Evolutionary conservation across 1,140 invertebrate species (phyloP).

Genomic region (Alviniconcha marisindica): DNA sequence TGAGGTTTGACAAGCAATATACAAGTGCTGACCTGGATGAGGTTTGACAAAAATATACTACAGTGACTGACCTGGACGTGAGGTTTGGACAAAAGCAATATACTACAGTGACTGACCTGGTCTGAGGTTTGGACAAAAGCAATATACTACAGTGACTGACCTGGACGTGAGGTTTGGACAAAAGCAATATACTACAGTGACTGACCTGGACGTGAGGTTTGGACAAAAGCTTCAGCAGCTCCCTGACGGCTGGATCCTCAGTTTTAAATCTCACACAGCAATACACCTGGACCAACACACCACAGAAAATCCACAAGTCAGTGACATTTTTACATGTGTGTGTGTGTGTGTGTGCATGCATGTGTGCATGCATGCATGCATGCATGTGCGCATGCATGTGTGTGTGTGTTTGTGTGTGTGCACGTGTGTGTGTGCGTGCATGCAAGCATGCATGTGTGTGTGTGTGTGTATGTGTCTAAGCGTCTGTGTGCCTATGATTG

Average conservation of each 20-base stretch:
- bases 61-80: neutral
- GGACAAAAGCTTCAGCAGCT: conserved; percentile 61
- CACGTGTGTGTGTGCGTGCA: conserved; percentile 31
- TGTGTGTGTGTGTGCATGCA: too few species aligned
- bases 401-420: neutral
- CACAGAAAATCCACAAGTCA: too few species aligned
- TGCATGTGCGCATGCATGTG: neutral
- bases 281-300: too few species aligned
- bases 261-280: conserved; percentile 47
- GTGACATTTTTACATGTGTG: too few species aligned
- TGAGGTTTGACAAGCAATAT: too few species aligned
- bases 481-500: too few species aligned
- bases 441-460: conserved; percentile 6
- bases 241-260: conserved; percentile 52
- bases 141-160: conserved; percentile 38
- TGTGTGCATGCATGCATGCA: conserved; percentile 12
- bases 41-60: neutral
- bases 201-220: conserved; percentile 63
- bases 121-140: too few species aligned
- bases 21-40: too few species aligned
- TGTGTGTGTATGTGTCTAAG: too few species aligned
- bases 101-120: too few species aligned
- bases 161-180: conserved; percentile 64
- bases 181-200: neutral
- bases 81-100: too few species aligned